Base-by-base conservation (phyloP, 2,797 vertebrate species). In the Xerus rutilus region DNA sequence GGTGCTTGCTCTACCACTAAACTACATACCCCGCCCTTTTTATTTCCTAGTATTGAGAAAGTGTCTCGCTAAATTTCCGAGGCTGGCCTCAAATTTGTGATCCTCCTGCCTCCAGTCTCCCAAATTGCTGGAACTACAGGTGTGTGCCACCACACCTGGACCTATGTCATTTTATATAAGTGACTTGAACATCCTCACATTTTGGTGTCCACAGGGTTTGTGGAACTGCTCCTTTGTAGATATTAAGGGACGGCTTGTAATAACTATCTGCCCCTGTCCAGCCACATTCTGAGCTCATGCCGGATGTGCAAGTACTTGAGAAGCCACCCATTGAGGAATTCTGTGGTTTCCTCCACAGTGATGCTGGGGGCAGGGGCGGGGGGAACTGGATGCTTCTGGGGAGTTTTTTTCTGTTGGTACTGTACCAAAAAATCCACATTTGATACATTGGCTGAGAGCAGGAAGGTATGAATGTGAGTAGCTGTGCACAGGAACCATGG, bases 401-500 rank as follows among this genome's bases (percentile, higher is more conserved):
- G 18, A 32, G 32, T 9, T 82, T 81, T 30, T 43, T 57, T 77
- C 73, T 35, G 23, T 57, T 14, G 5, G 86, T 23, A 8, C 23
- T 28, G 10, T 15, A 35, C 18, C 54, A 10, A 43, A 70, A 14
- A 23, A 32, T 18, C 49, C 7, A 47, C 1, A 8, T 20, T 14
- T 15, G 62, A 21, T 9, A 25, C 32, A n/a, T 1, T 21, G 30
- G 49, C 64, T 17, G 43, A 35, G 45, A 87, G 35, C 0, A 72
- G 32, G 69, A 82, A 69, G 57, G 49, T 30, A 10, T 39, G 39
- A 3, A 39, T 81, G 76, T 4, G 17, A 49, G 21, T 4, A 25
- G 7, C 20, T 15, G 13, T 30, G 65, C 3, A 21, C 8, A 15
- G 23, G n/a, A 21, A 11, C 18, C 21, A 0, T 1, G 14, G 7